These are phyloP conservation scores for Pterocles orientalis DNA, from an alignment of 2,113 vertebrate species.

Conservation along the genomic window DNA sequence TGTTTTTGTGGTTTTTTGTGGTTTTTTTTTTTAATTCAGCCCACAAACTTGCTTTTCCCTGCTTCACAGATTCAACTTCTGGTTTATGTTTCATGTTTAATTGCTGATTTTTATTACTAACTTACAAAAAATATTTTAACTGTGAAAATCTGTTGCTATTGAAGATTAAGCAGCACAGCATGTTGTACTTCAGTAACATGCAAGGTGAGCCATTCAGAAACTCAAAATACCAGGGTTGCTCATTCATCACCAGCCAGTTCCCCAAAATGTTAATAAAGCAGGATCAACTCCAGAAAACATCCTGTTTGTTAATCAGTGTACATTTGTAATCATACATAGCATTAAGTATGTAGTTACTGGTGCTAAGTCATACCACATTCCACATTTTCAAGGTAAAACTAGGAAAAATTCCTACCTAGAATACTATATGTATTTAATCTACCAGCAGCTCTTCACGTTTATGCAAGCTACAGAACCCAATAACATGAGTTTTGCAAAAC, in stretches of 20 bases:
- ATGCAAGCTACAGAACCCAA: neutral
- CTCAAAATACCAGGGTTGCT: neutral
- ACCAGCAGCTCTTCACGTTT: neutral
- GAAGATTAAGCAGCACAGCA: neutral
- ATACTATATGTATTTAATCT: neutral
- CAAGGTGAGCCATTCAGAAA: neutral
- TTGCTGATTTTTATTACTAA: neutral
- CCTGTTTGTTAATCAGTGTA: neutral
- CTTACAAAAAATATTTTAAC: neutral
- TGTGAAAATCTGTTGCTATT: neutral
- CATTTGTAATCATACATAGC: neutral
- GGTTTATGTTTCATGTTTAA: neutral
- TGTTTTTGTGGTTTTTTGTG: neutral
- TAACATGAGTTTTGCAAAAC: neutral
- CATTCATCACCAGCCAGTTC: neutral
- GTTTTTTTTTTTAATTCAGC: neutral
- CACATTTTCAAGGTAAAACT: neutral
- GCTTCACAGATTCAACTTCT: neutral
- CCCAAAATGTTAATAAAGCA: neutral
- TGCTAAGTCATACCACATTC: neutral
- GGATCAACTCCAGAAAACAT: neutral
- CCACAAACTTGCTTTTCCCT: neutral
- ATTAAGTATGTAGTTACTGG: neutral
- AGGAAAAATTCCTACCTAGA: neutral
- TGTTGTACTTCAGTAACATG: rapidly evolving